Conservation (phyloP, 1,140 invertebrate genomes). For the Danaus plexippus region DNA sequence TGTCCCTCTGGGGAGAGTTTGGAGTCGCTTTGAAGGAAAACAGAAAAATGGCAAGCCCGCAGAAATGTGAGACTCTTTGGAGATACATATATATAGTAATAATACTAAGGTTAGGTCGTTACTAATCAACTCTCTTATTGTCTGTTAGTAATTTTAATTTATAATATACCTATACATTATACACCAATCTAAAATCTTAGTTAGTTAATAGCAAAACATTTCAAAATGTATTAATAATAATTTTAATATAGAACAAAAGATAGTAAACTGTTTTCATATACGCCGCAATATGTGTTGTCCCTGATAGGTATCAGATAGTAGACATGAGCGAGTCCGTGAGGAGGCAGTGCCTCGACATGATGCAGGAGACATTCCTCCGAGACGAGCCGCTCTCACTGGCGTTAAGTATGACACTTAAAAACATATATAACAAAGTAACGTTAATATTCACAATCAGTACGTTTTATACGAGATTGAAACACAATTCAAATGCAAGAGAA, state of each 20-base stretch:
- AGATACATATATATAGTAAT: too few species aligned
- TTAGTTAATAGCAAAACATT: too few species aligned
- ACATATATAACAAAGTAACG: not conserved
- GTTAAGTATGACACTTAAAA: constrained; percentile 31
- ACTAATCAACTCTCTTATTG: too few species aligned
- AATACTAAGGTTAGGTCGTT: constrained; percentile 9
- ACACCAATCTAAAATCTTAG: too few species aligned
- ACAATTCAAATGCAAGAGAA: too few species aligned
- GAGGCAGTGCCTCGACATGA: constrained; percentile 43
- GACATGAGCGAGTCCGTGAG: constrained; percentile 36
- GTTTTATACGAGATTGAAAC: too few species aligned
- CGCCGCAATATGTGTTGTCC: too few species aligned
- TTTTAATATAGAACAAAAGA: too few species aligned
- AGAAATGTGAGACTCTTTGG: constrained; percentile 19
- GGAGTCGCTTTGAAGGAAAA: constrained; percentile 40
- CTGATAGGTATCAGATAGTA: constrained; percentile 44
- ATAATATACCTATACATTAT: too few species aligned
- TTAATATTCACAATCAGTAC: constrained; percentile 1
- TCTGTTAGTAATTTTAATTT: too few species aligned
- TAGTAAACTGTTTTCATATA: too few species aligned
- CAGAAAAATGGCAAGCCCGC: constrained; percentile 33
- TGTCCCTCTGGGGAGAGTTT: constrained; percentile 38
- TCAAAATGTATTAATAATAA: too few species aligned
- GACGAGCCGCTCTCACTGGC: constrained; percentile 44
- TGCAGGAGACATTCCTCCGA: constrained; percentile 43